phyloP scores from a whole-genome alignment of 2,113 vertebrate genomes.

The Marmota flaviventris region DNA sequence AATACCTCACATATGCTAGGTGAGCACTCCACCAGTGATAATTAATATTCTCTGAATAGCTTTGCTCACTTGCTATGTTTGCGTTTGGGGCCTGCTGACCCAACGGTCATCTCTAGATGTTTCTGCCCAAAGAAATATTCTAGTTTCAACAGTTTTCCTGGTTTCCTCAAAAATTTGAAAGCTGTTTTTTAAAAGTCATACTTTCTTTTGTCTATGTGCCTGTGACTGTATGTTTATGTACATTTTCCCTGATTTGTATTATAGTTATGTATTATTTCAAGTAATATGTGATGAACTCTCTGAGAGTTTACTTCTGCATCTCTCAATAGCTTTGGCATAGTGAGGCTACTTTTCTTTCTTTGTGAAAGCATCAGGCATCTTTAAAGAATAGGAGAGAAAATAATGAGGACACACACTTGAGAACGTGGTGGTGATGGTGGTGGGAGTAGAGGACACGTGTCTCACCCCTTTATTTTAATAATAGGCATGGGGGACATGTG shows the following conservation, averaged over 20 bases:
- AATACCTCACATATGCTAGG: too few relatives aligned
- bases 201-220: not conserved
- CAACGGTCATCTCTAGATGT: not conserved
- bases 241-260: not conserved
- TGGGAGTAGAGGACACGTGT: not conserved
- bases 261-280: not conserved
- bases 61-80: not conserved
- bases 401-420: not conserved
- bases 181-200: not conserved
- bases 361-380: not conserved
- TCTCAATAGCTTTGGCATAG: not conserved
- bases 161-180: not conserved
- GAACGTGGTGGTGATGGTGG: not conserved
- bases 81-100: not conserved
- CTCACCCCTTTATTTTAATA: not conserved
- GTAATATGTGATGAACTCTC: not conserved
- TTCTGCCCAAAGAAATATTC: not conserved
- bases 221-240: not conserved
- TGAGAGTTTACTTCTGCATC: not conserved
- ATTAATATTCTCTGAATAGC: not conserved
- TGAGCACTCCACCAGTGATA: not conserved
- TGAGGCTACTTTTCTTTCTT: not conserved
- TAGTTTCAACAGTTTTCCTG: not conserved
- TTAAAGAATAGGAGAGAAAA: not conserved
- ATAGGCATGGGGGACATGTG: not conserved